These are phyloP conservation scores for Arvicanthis niloticus DNA, from an alignment of 2,113 vertebrate species.

Conservation along the genomic window DNA sequence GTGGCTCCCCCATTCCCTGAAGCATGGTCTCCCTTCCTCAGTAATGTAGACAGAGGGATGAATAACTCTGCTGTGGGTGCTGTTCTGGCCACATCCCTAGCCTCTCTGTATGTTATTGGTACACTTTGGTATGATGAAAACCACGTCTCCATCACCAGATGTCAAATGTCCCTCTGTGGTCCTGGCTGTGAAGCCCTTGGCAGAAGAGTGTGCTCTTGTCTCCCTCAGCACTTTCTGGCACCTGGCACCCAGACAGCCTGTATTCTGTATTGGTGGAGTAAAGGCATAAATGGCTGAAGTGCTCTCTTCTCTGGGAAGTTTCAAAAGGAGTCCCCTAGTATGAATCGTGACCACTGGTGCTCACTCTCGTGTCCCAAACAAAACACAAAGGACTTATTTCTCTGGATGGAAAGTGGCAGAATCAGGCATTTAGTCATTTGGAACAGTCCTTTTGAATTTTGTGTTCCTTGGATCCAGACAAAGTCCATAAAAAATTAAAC, in stretches of 20 bases:
- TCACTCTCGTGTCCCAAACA: background rate
- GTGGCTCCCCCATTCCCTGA: background rate
- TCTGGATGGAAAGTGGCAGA: constrained; percentile 19
- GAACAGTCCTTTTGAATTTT: constrained; percentile 42
- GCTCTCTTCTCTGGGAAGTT: constrained; percentile 25
- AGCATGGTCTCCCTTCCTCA: background rate
- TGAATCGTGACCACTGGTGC: background rate
- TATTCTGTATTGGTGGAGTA: background rate
- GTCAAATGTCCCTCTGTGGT: background rate
- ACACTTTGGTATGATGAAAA: background rate
- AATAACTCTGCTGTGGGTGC: no score
- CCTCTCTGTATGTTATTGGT: background rate
- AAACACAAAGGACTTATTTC: constrained; percentile 42
- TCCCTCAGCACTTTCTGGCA: background rate
- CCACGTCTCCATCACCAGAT: background rate
- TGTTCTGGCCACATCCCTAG: background rate
- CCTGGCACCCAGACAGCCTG: background rate
- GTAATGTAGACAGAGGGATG: accelerated
- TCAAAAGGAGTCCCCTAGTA: background rate
- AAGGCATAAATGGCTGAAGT: background rate
- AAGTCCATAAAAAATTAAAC: constrained; percentile 1
- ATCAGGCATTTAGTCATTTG: constrained; percentile 10
- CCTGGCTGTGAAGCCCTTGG: background rate
- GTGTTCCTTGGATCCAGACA: constrained; percentile 26
- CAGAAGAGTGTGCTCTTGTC: background rate